Conservation (phyloP, 2,797 vertebrate genomes). For the Valencia hispanica region DNA sequence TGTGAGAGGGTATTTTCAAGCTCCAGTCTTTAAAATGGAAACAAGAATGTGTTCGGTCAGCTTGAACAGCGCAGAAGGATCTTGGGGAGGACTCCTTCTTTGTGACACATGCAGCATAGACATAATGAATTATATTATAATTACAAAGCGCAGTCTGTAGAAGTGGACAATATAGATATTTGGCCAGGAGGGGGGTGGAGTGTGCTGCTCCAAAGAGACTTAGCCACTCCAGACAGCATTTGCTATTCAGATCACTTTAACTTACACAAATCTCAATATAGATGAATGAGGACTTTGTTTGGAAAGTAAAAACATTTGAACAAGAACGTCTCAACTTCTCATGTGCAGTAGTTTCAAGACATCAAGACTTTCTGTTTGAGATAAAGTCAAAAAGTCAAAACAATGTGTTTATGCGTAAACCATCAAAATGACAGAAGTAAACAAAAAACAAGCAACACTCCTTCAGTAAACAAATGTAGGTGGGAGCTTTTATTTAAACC, state of each 20-base stretch:
- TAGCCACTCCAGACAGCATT: constrained; percentile 79
- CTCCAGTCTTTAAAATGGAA: constrained; percentile 74
- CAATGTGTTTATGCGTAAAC: constrained; percentile 18
- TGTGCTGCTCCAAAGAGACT: constrained; percentile 81
- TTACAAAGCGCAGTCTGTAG: constrained; percentile 87
- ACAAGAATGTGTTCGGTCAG: constrained; percentile 84
- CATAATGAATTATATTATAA: constrained; percentile 91
- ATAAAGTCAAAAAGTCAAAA: constrained; percentile 35
- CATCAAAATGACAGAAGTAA: constrained; percentile 12
- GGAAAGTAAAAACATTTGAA: constrained; percentile 78
- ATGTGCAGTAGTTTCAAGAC: constrained; percentile 35
- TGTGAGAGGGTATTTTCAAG: constrained; percentile 79
- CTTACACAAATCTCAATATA: constrained; percentile 81
- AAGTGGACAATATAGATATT: constrained; percentile 87
- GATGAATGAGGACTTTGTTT: constrained; percentile 78
- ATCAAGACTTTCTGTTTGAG: constrained; percentile 13
- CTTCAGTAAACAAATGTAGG: constrained; percentile 18
- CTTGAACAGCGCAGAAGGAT: constrained; percentile 81
- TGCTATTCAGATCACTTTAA: constrained; percentile 81
- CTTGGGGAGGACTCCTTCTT: constrained; percentile 82
- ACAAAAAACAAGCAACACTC: background rate
- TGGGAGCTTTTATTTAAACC: constrained; percentile 13
- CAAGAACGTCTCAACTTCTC: constrained; percentile 72
- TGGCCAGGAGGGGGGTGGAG: constrained; percentile 82
- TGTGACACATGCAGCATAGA: constrained; percentile 83